These are phyloP conservation scores for Pogona vitticeps DNA, from an alignment of 2,113 vertebrate genomes.

Conservation along the genomic window DNA sequence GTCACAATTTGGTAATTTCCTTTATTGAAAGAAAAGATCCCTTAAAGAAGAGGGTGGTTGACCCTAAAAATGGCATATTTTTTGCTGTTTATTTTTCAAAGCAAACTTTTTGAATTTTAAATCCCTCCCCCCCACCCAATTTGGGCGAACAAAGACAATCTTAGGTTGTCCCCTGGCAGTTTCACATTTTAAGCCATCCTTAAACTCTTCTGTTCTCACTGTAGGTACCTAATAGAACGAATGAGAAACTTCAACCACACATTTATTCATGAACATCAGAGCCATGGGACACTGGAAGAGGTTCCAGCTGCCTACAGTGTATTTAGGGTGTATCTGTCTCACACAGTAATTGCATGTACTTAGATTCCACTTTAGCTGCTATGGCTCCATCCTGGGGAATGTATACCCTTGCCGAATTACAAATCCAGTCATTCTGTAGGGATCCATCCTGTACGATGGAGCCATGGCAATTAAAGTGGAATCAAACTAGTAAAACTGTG, in stretches of 20 bases:
- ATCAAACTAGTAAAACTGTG: too few species aligned
- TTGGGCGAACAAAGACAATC: constrained; percentile 1
- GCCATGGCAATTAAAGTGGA: too few species aligned
- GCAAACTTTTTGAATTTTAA: constrained; percentile 53
- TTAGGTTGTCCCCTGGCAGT: neutral
- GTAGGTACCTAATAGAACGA: neutral
- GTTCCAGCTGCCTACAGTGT: neutral
- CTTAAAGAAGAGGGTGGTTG: constrained; percentile 49
- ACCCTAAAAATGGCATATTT: neutral
- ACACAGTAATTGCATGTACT: too few species aligned
- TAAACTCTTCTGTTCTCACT: neutral
- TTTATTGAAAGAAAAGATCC: constrained; percentile 62
- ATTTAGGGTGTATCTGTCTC: too few species aligned
- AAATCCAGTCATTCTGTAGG: too few species aligned
- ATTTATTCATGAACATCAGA: neutral
- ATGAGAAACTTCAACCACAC: neutral
- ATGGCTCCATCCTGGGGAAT: too few species aligned
- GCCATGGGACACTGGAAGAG: neutral
- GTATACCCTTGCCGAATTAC: too few species aligned
- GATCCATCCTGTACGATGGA: too few species aligned
- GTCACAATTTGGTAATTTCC: constrained; percentile 62
- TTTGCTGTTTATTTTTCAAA: constrained; percentile 52
- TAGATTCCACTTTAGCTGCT: too few species aligned
- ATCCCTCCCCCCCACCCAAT: constrained; percentile 16
- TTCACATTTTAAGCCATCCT: neutral